Percentiles rank a stretch among this genome's conserved stretches.
These are phyloP conservation scores for Meloidogyne floridensis DNA, from an alignment of 1,140 invertebrate genomes.

Conservation along the genomic window DNA sequence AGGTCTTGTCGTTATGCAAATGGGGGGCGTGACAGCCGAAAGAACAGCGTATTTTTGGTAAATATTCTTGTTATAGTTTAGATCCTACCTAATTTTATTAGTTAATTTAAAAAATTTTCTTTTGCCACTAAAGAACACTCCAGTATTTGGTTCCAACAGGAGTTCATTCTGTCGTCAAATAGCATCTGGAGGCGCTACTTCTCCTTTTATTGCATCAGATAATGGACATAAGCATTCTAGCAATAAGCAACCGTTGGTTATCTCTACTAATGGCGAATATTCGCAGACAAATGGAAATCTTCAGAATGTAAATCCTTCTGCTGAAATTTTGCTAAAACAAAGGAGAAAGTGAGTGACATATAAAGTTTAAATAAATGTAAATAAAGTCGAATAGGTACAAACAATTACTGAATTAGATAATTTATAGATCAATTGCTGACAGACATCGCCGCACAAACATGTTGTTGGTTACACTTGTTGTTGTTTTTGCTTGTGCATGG, in stretches of 20 bases:
- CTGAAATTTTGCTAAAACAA: not conserved
- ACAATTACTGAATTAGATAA: not conserved
- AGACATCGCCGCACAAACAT: conserved; percentile 70
- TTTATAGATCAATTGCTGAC: conserved; percentile 64
- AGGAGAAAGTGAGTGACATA: not conserved
- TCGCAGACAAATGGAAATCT: not conserved
- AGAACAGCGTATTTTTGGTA: conserved; percentile 6
- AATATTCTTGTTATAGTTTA: too few species aligned
- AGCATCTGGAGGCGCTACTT: not conserved
- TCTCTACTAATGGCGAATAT: not conserved
- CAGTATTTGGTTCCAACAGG: not conserved
- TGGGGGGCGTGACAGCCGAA: conserved; percentile 35
- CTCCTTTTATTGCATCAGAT: not conserved
- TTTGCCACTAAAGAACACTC: not conserved
- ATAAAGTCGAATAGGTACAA: too few species aligned
- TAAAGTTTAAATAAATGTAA: not conserved
- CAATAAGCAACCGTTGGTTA: not conserved
- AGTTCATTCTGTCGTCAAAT: too few species aligned
- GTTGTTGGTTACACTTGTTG: conserved; percentile 68
- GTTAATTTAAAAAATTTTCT: not conserved
- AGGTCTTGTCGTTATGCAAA: conserved; percentile 11
- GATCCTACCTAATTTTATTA: not conserved
- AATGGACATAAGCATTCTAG: not conserved
- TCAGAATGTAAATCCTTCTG: not conserved
- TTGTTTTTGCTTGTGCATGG: conserved; percentile 67